Evolutionary conservation across 1,140 invertebrate genomes (phyloP), one percentile per base, ranked within the genome.

Genomic region (Sarcophaga bullata): DNA sequence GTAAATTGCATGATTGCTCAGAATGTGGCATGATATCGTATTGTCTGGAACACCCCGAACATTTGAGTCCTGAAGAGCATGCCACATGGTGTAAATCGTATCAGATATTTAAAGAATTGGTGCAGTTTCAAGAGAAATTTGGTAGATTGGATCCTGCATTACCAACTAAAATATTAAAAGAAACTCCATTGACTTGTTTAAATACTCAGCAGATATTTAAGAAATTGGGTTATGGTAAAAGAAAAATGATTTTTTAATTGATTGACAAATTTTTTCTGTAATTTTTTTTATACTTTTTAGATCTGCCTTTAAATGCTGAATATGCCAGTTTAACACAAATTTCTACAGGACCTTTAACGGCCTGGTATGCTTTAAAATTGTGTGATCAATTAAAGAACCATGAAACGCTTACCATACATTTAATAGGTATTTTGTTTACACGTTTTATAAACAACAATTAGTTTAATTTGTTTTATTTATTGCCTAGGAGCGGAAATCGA

Each of bases 321-420:
- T 94, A 93, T 82, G 92, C 93, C 0, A 91, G 91, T 0, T 85
- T 95, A 11, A 94, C 93, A 0, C 93, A 95, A 84, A 85, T 94
- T 8, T 92, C 93, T 0, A 94, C 92, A 3, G 92, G 92, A 7
- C 94, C 94, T 0, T 86, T 95, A 4, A 95, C 93, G 0, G 90
- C 93, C 3, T 91, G 93, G 9, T 93, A 92, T 86, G 91, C 92
- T 6, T 86, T 93, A 52, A 93, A 94, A 84, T 88, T 89, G 84
- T 87, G 82, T 87, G 76, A 87, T 82, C 84, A 90, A 17, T 81
- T 86, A 72, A 87, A 87, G 85, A 85, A 88, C 76, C 81, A 46
- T 6, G 81, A 86, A 84, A 49, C 84, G 85, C 81, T 84, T 19
- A 89, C 82, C 49, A 84, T 84, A 48, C 89, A 90, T 73, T 81